Evolutionary conservation across 2,113 vertebrate genomes (phyloP).

Genomic region (Poicephalus meyeri): DNA sequence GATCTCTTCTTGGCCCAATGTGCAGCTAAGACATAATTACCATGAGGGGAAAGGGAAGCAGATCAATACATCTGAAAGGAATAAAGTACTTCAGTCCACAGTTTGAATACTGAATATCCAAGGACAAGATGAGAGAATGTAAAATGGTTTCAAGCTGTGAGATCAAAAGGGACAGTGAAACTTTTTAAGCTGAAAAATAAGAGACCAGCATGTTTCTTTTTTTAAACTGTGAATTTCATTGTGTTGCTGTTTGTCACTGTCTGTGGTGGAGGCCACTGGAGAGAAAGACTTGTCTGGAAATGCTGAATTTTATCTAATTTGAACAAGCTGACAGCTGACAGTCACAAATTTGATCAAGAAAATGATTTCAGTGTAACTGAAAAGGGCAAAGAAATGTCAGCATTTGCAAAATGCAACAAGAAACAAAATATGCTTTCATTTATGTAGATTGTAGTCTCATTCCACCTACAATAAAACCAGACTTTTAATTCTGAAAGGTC

Average conservation of each 20-base stretch:
- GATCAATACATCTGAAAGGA: neutral
- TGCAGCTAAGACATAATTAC: neutral
- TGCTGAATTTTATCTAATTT: neutral
- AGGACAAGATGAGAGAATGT: accelerated
- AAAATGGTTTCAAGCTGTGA: neutral
- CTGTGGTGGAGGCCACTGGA: neutral
- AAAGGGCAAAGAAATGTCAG: neutral
- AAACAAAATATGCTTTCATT: neutral
- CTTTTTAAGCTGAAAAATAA: neutral
- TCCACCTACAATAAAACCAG: neutral
- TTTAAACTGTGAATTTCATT: neutral
- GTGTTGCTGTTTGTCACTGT: neutral
- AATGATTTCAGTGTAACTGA: neutral
- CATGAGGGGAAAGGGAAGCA: neutral
- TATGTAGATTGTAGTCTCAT: neutral
- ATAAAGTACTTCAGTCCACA: neutral
- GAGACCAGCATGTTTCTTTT: neutral
- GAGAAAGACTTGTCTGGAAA: neutral
- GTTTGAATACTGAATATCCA: neutral
- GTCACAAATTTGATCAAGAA: neutral
- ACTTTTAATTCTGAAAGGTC: neutral
- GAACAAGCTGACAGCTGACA: neutral
- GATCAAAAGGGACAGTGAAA: no score
- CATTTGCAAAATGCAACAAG: neutral
- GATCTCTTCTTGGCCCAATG: neutral